phyloP scores from a whole-genome alignment of 2,113 vertebrate species.

The Pollimyrus isidori region DNA sequence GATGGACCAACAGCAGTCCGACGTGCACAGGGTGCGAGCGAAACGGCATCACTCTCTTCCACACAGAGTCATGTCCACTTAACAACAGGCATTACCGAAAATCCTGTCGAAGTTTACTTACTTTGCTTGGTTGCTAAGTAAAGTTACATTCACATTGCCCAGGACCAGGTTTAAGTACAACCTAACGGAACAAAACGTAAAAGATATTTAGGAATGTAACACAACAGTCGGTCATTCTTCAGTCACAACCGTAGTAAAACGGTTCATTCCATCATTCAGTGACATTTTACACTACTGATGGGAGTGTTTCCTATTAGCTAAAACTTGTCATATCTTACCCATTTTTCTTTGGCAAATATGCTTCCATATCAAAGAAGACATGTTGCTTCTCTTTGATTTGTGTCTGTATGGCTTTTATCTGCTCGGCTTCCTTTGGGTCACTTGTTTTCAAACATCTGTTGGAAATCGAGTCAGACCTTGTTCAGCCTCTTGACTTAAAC shows the following conservation, averaged over 20 bases:
- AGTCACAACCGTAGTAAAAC: not conserved
- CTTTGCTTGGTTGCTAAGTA: conserved; percentile 96
- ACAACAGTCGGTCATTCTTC: not conserved
- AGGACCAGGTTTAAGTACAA: conserved; percentile 90
- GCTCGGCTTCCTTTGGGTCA: conserved; percentile 61
- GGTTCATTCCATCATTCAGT: not conserved
- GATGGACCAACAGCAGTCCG: not conserved
- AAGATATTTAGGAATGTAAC: not conserved
- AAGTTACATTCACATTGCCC: conserved; percentile 92
- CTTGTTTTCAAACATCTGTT: conserved; percentile 64
- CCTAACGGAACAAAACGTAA: conserved; percentile 54
- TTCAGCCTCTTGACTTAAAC: not conserved
- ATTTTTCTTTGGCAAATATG: conserved; percentile 95
- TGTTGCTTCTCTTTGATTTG: conserved; percentile 88
- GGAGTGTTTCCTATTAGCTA: not conserved
- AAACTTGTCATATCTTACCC: conserved; percentile 58
- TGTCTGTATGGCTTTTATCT: conserved; percentile 67
- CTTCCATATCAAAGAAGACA: conserved; percentile 94
- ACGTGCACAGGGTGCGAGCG: not conserved
- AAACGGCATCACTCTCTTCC: not conserved
- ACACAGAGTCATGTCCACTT: not conserved
- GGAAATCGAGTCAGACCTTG: not conserved
- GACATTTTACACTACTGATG: not conserved
- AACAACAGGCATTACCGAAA: not conserved
- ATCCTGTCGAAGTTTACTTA: conserved; percentile 47